These are phyloP conservation scores for Arenaria interpres DNA, from an alignment of 2,113 vertebrate species.

Conservation along the genomic window DNA sequence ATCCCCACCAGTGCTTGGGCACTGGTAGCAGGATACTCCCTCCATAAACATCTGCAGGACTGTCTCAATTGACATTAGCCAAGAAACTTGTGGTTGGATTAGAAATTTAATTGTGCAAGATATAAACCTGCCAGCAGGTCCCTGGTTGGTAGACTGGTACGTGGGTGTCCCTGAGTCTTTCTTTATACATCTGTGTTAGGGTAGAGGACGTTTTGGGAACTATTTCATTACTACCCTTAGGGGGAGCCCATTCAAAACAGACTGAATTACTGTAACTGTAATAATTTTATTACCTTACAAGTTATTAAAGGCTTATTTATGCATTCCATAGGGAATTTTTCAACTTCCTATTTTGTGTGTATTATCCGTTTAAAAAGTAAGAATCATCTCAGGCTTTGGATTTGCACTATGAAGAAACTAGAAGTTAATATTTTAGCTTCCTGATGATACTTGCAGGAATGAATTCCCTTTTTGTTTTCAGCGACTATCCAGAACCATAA, in stretches of 20 bases:
- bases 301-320: not conserved
- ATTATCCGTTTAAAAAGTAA: not conserved
- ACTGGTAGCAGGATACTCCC: not conserved
- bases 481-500: not conserved
- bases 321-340: not conserved
- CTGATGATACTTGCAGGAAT: not conserved
- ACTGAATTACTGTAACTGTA: not conserved
- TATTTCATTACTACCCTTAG: not conserved
- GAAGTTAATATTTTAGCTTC: not conserved
- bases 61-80: not conserved
- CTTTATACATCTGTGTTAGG: not conserved
- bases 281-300: not conserved
- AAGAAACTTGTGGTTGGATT: not conserved
- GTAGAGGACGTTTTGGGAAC: accelerated
- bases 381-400: not conserved
- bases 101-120: not conserved
- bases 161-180: not conserved
- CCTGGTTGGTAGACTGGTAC: not conserved
- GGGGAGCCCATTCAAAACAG: not conserved
- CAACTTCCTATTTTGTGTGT: not conserved
- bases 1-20: too few species aligned
- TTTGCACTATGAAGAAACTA: not conserved
- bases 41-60: not conserved
- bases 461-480: not conserved
- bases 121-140: not conserved